Evolutionary conservation across 2,113 vertebrate species (phyloP).

Genomic region (Beaufortia kweichowensis): DNA sequence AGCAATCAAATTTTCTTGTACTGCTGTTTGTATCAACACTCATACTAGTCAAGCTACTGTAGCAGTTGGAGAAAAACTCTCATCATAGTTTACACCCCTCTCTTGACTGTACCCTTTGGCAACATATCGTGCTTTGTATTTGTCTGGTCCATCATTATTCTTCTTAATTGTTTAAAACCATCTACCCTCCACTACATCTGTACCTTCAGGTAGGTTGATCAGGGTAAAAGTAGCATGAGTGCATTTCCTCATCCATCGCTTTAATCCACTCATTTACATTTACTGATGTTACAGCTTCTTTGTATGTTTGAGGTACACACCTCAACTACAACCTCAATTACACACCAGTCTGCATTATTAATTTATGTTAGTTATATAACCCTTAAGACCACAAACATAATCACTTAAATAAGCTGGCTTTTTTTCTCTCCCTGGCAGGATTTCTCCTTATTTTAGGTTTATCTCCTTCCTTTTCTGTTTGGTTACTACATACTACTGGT

Average conservation of each 20-base stretch:
- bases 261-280: too few species aligned
- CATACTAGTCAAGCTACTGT: too few species aligned
- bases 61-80: too few species aligned
- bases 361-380: not conserved
- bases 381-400: too few species aligned
- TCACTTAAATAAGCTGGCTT: not conserved
- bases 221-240: too few species aligned
- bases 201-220: not conserved
- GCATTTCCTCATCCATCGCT: too few species aligned
- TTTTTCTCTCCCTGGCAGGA: not conserved
- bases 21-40: too few species aligned
- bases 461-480: not conserved
- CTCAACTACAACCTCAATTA: too few species aligned
- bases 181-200: not conserved
- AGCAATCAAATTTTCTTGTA: too few species aligned
- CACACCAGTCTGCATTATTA: not conserved
- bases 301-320: too few species aligned
- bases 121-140: not conserved
- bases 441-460: not conserved
- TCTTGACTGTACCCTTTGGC: slow-evolving; percentile 2
- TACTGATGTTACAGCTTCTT: too few species aligned
- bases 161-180: not conserved
- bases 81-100: not conserved
- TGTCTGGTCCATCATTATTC: not conserved
- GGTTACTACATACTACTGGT: not conserved